A percentile compares a stretch with the other conserved stretches of the same genome.
These are phyloP conservation scores for Chaetura pelagica DNA, from an alignment of 2,113 vertebrate genomes.

Conservation along the genomic window DNA sequence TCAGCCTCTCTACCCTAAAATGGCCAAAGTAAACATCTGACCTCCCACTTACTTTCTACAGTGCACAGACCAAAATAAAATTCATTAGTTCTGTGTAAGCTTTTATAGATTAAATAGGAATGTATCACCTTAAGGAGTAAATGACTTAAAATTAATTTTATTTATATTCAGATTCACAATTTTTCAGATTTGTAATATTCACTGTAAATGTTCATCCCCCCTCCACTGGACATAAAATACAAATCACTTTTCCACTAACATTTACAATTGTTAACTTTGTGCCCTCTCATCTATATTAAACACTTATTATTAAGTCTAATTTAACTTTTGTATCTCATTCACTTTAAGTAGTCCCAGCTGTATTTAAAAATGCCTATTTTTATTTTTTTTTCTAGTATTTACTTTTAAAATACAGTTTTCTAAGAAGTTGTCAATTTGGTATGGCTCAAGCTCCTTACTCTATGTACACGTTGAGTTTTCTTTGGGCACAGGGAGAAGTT, in stretches of 20 bases:
- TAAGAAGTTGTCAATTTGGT: not conserved
- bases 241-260: not conserved
- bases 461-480: not conserved
- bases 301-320: not conserved
- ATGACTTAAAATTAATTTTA: not conserved
- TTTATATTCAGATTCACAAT: not conserved
- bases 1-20: not conserved
- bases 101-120: not conserved
- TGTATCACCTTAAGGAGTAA: not conserved
- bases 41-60: not conserved
- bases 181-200: not conserved
- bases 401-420: not conserved
- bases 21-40: not conserved
- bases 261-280: not conserved
- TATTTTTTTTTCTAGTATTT: not conserved
- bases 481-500: not conserved
- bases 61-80: not conserved
- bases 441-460: not conserved
- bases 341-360: not conserved
- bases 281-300: not conserved
- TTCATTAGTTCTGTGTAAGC: not conserved
- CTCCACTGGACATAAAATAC: not conserved
- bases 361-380: not conserved
- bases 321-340: not conserved
- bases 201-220: not conserved